A percentile compares a stretch with the other conserved stretches of the same genome.
These are phyloP conservation scores for Neoitamus cyanurus DNA, from an alignment of 2,888 invertebrate genomes.

Conservation along the genomic window DNA sequence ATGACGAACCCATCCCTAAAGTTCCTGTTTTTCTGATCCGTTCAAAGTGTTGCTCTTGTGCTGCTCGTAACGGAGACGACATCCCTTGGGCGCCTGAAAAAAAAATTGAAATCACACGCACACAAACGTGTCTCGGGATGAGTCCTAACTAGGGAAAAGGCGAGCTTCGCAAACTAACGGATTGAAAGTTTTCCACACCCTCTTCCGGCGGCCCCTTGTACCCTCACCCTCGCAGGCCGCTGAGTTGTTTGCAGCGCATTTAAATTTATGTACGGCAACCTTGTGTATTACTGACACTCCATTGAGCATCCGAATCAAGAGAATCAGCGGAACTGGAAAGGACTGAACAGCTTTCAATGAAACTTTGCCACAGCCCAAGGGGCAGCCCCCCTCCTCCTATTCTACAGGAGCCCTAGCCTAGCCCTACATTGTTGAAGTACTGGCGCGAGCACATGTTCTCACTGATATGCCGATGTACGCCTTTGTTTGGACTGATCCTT, in stretches of 20 bases:
- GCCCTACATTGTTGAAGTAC: neutral
- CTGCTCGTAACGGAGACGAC: neutral
- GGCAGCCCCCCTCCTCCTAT: neutral
- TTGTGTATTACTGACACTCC: neutral
- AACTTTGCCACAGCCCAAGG: neutral
- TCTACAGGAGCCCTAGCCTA: neutral
- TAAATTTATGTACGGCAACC: neutral
- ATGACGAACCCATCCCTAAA: neutral
- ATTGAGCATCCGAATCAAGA: neutral
- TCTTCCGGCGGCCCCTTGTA: neutral
- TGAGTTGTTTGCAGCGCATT: neutral
- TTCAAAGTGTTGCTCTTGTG: neutral
- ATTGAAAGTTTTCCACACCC: neutral
- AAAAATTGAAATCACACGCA: neutral
- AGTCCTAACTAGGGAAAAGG: neutral
- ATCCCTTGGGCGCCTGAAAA: neutral
- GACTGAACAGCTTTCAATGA: neutral
- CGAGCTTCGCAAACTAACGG: neutral
- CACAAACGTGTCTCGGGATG: neutral
- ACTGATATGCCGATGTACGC: neutral
- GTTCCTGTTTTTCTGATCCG: neutral
- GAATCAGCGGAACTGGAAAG: neutral
- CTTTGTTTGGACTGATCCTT: neutral
- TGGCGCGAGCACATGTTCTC: neutral
- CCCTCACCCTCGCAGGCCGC: neutral